Evolutionary conservation across 2,888 invertebrate species (phyloP), one percentile per base, ranked within the genome.

Genomic region (Chironomus riparius): DNA sequence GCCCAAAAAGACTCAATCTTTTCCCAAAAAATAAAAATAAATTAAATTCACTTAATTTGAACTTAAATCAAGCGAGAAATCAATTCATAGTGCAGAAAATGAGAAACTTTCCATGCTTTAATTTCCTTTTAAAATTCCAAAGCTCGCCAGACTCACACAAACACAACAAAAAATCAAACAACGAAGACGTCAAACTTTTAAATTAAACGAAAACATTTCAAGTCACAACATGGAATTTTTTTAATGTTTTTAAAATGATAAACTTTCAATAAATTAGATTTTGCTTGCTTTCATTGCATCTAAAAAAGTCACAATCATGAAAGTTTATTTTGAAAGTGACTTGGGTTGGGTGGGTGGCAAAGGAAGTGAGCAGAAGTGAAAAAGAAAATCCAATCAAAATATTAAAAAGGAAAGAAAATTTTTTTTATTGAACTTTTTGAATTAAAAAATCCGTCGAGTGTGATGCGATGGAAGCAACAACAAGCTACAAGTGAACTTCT

Each of bases 341-440:
- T 38, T 18, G 7, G 2, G 18, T 18, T 56, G 18, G 15, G 15
- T 2, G 56, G 18, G 56, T 56, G 56, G 18, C 7, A 56, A 18
- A 18, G 18, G 56, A 15, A 15, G 15, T 56, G 15, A 38, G 15
- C n/a, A 56, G 18, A 18, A 56, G 56, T 28, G 28, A 28, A 15
- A 7, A 56, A 56, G n/a, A 56, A 56, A 56, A 56, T 62, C 72
- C 72, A 72, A 72, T 72, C 72, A 72, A 72, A 72, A 72, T 72
- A 72, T 72, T 72, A 72, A 72, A 72, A 61, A 50, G 47, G 61
- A 28, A n/a, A 24, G 10, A 13, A 13, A 21, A 18, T n/a, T 61
- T 38, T 22, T 71, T 71, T 70, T 70, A 50, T 38, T 72, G 28
- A 21, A 28, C 62, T 61, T 72, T n/a, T 62, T 72, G n/a, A 50